phyloP scores from a whole-genome alignment of 2,113 vertebrate genomes.

The Erythrolamprus reginae region DNA sequence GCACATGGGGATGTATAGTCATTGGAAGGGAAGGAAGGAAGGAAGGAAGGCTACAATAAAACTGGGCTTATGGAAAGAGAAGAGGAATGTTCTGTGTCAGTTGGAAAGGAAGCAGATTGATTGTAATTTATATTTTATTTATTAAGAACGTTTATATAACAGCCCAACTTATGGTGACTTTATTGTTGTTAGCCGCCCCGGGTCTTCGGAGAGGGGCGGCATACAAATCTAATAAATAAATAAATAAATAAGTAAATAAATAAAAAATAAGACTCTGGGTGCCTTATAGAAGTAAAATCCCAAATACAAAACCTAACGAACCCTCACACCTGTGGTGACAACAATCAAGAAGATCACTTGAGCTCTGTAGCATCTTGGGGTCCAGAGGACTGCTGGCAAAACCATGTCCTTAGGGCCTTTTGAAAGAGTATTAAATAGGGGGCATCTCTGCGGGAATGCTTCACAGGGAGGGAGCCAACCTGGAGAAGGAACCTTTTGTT shows the following conservation, averaged over 20 bases:
- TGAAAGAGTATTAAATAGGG: neutral
- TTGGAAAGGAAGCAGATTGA: neutral
- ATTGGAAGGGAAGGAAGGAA: neutral
- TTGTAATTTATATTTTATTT: neutral
- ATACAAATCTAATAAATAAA: no score
- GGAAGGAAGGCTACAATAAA: neutral
- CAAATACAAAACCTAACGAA: neutral
- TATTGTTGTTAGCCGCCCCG: no score
- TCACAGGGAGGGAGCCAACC: neutral
- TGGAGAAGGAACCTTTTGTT: neutral
- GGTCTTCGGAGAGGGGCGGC: no score
- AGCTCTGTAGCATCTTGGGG: neutral
- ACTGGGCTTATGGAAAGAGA: neutral
- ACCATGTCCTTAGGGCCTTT: neutral
- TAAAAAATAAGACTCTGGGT: no score
- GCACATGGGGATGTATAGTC: neutral
- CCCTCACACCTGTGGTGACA: neutral
- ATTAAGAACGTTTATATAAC: neutral
- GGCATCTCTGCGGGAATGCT: neutral
- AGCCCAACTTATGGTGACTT: neutral
- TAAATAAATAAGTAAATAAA: no score
- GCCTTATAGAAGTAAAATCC: neutral
- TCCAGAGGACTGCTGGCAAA: neutral
- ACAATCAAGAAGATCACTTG: neutral
- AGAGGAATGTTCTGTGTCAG: neutral